Percentiles rank a stretch among this genome's conserved stretches.
Conservation (phyloP, 2,113 vertebrate species). For the Pseudorasbora parva region DNA sequence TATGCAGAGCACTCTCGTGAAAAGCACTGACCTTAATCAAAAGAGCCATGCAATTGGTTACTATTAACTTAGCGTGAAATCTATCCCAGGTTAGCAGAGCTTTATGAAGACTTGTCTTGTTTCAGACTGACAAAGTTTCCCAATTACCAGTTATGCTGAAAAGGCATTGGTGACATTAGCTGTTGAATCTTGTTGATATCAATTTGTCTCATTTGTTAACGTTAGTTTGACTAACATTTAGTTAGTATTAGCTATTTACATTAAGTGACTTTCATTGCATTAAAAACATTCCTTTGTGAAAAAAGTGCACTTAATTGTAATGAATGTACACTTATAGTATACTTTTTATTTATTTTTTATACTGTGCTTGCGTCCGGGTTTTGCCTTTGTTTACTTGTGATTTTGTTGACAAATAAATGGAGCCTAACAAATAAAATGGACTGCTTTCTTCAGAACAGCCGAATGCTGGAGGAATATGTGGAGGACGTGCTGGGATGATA, state of each 20-base stretch:
- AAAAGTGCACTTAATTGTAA: no score
- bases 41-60: slow-evolving; percentile 75
- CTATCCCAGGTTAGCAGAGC: slow-evolving; percentile 63
- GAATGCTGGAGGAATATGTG: no score
- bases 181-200: slow-evolving; percentile 10
- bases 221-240: not conserved
- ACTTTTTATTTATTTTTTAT: no score
- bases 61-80: slow-evolving; percentile 75
- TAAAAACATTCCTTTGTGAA: no score
- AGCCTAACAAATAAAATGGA: no score
- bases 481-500: no score
- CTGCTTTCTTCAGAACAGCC: no score
- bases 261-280: not conserved
- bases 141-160: slow-evolving; percentile 17
- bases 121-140: slow-evolving; percentile 53
- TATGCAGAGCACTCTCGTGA: slow-evolving; percentile 65
- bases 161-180: not conserved
- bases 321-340: no score
- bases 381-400: no score
- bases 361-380: no score
- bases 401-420: no score
- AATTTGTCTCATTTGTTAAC: not conserved
- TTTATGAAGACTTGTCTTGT: slow-evolving; percentile 62
- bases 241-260: not conserved
- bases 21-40: slow-evolving; percentile 71